Conservation (phyloP, 2,797 vertebrate species). For the Poecilia picta region DNA sequence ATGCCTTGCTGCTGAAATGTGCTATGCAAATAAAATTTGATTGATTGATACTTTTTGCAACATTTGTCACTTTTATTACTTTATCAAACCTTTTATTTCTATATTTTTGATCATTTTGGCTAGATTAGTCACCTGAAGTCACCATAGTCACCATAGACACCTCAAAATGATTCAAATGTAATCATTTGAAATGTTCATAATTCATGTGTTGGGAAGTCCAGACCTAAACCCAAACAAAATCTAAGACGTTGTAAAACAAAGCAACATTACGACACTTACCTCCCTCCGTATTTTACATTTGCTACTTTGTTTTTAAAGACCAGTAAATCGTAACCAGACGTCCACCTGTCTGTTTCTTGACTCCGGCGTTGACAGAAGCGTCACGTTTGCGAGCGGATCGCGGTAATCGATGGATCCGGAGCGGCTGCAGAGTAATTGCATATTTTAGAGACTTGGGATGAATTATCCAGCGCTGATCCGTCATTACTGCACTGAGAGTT, state of each 20-base stretch:
- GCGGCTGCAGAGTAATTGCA: slow-evolving; percentile 70
- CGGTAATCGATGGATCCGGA: slow-evolving; percentile 65
- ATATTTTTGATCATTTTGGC: too few species aligned
- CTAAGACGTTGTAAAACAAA: background rate
- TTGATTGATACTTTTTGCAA: too few species aligned
- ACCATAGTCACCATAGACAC: background rate
- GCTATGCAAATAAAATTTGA: too few species aligned
- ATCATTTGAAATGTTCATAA: background rate
- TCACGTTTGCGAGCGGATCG: slow-evolving; percentile 20
- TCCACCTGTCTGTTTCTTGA: slow-evolving; percentile 11
- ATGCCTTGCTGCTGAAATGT: too few species aligned
- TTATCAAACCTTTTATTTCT: too few species aligned
- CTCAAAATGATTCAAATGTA: too few species aligned
- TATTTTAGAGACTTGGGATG: slow-evolving; percentile 72
- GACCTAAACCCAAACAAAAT: background rate
- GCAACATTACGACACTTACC: background rate
- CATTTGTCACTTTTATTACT: too few species aligned
- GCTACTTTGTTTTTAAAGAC: background rate
- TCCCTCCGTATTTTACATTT: background rate
- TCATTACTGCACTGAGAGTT: slow-evolving; percentile 61
- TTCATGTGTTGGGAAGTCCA: background rate
- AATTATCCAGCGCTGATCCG: slow-evolving; percentile 70
- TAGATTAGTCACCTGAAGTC: too few species aligned
- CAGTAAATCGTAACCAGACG: background rate
- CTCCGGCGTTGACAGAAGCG: slow-evolving; percentile 28